A percentile compares a stretch with the other conserved stretches of the same genome.
phyloP scores from a whole-genome alignment of 2,888 invertebrate genomes.

The Tortrix viridana region DNA sequence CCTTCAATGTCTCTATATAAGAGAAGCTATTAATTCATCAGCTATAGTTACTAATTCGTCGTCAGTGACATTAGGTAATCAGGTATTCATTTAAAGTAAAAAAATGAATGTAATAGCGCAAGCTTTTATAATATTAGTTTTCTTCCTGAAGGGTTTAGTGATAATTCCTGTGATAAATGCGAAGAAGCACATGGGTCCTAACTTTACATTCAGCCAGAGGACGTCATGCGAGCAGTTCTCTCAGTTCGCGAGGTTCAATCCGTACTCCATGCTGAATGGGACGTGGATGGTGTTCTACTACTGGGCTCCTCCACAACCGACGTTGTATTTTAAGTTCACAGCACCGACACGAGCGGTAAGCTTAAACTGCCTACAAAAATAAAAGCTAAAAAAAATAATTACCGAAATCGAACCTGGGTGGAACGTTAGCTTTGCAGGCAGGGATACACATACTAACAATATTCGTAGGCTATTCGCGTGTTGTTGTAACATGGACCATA shows the following conservation, averaged over 20 bases:
- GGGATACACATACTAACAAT: no score
- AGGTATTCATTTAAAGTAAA: no score
- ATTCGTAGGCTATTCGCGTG: no score
- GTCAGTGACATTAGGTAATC: no score
- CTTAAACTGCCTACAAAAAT: background rate
- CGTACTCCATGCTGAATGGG: conserved; percentile 54
- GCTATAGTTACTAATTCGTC: no score
- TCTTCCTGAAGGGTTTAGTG: conserved; percentile 9
- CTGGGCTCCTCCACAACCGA: conserved; percentile 48
- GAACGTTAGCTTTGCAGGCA: no score
- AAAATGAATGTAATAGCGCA: background rate
- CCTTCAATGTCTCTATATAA: no score
- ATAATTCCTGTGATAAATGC: conserved; percentile 41
- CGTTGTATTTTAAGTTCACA: conserved; percentile 45
- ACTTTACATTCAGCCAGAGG: conserved; percentile 43
- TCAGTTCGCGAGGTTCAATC: conserved; percentile 61
- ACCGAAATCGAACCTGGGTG: no score
- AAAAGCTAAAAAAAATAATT: no score
- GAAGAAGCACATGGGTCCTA: conserved; percentile 36
- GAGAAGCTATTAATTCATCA: no score
- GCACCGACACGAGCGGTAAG: conserved; percentile 55
- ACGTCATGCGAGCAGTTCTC: conserved; percentile 61
- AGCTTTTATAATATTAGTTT: no score
- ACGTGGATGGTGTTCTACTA: conserved; percentile 65
- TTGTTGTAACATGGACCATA: no score